Conservation (phyloP, 1,140 invertebrate species). For the Drosophila orena region DNA sequence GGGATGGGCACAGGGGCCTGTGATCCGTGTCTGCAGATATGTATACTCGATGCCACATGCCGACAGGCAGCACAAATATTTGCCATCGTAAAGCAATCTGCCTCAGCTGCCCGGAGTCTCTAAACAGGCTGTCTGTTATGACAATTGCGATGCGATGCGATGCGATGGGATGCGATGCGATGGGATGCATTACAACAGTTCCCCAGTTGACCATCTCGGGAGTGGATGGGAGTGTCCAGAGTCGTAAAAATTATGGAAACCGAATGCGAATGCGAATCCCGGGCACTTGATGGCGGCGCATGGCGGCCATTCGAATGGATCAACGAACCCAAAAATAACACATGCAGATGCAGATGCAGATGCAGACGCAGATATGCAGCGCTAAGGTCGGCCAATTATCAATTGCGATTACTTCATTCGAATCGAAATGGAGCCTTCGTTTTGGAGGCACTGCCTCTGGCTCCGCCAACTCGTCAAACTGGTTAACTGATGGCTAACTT, state of each 20-base stretch:
- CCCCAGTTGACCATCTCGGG: constrained; percentile 28
- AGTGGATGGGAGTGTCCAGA: constrained; percentile 30
- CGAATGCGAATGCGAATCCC: constrained; percentile 54
- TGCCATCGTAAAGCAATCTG: constrained; percentile 55
- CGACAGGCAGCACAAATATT: constrained; percentile 70
- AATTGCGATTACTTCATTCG: constrained; percentile 60
- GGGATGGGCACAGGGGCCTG: constrained; percentile 28
- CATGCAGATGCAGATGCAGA: constrained; percentile 38
- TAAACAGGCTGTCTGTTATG: constrained; percentile 37
- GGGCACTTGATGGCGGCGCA: constrained; percentile 32
- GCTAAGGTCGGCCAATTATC: constrained; percentile 30
- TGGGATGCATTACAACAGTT: constrained; percentile 37
- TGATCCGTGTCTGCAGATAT: constrained; percentile 14
- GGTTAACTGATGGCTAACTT: constrained; percentile 26
- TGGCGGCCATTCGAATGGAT: constrained; percentile 52
- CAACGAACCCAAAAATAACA: constrained; percentile 58
- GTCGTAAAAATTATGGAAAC: constrained; percentile 60
- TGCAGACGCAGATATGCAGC: constrained; percentile 39
- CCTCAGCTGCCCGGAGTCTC: constrained; percentile 22
- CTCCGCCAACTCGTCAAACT: constrained; percentile 4
- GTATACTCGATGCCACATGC: constrained; percentile 60
- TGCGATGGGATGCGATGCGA: constrained; percentile 5
- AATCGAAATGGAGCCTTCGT: constrained; percentile 36
- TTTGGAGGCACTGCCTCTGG: constrained; percentile 1
- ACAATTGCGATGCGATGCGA: constrained; percentile 24